Percentiles rank a stretch among this genome's conserved stretches.
phyloP scores from a whole-genome alignment of 2,113 vertebrate genomes.

The Pantherophis guttatus region DNA sequence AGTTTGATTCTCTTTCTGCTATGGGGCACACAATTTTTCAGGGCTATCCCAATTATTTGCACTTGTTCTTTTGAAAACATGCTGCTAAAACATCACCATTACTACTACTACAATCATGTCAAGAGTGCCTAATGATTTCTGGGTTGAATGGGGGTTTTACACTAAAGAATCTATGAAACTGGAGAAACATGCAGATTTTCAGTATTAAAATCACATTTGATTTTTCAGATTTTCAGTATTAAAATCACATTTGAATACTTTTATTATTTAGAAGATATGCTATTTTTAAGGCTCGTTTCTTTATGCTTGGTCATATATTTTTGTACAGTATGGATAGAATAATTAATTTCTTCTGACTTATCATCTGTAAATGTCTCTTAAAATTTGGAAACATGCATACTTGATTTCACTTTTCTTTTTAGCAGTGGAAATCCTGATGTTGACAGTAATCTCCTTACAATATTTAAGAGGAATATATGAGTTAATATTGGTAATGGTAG shows the following conservation, averaged over 20 bases:
- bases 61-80: neutral
- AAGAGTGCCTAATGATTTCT: neutral
- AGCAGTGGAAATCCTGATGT: neutral
- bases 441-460: neutral
- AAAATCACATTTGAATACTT: neutral
- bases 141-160: neutral
- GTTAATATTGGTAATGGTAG: slow-evolving; percentile 46
- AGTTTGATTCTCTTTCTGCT: neutral
- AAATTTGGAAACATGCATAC: rapidly evolving
- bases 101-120: neutral
- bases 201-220: neutral
- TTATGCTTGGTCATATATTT: neutral
- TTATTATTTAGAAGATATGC: neutral
- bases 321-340: neutral
- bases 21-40: neutral
- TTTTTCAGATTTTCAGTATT: neutral
- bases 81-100: neutral
- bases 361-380: neutral
- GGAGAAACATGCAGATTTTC: neutral
- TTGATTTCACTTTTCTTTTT: neutral
- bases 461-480: slow-evolving; percentile 11
- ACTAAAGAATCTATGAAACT: neutral
- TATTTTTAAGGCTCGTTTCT: neutral
- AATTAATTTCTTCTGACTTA: neutral
- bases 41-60: neutral